Evolutionary conservation across 2,797 vertebrate species (phyloP).

Genomic region (Monodelphis domestica): DNA sequence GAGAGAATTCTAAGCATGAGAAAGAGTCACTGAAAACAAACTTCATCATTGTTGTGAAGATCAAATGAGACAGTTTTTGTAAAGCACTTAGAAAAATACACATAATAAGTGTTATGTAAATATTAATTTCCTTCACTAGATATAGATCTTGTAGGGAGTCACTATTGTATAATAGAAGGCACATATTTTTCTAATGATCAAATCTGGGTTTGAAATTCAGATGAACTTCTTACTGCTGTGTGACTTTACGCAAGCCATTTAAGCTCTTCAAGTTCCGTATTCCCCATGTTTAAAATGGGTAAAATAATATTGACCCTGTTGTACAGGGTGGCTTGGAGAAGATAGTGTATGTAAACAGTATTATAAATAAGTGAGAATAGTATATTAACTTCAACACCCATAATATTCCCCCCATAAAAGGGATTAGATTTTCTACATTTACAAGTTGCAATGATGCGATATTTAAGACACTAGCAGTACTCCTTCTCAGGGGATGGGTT

Average conservation of each 20-base stretch:
- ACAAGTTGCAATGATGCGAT: not conserved
- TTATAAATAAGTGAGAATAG: not conserved
- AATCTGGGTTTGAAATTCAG: not conserved
- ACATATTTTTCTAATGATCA: not conserved
- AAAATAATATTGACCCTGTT: not conserved
- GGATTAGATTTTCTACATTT: not conserved
- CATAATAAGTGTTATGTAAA: not conserved
- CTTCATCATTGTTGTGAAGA: not conserved
- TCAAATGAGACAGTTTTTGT: not conserved
- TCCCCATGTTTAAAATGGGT: not conserved
- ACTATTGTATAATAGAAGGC: too few relatives aligned
- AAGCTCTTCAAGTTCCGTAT: not conserved
- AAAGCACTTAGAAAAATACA: not conserved
- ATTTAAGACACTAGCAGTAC: not conserved
- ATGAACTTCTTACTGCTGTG: not conserved
- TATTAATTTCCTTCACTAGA: not conserved
- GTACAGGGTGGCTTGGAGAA: not conserved
- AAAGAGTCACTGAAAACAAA: not conserved
- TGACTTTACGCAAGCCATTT: not conserved
- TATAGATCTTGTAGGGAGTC: not conserved
- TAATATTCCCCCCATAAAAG: not conserved
- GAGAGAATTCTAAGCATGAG: not conserved
- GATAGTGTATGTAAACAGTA: not conserved
- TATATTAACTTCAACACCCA: not conserved
- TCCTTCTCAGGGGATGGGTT: not conserved